These are phyloP conservation scores for Trilocha varians DNA, from an alignment of 2,888 invertebrate genomes.

Conservation along the genomic window DNA sequence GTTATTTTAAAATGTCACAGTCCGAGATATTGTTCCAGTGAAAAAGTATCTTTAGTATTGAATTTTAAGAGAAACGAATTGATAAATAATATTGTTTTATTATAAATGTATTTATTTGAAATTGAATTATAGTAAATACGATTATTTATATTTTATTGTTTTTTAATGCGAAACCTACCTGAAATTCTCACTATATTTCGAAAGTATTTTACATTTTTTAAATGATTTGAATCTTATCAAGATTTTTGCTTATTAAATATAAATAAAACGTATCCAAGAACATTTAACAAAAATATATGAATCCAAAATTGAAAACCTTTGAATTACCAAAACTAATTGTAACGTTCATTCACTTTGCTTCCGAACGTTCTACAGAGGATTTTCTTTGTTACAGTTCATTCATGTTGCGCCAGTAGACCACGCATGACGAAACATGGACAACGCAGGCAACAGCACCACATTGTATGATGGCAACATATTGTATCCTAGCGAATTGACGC, in stretches of 20 bases:
- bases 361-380: neutral
- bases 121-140: too few species aligned
- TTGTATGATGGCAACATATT: slow-evolving; percentile 43
- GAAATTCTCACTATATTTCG: neutral
- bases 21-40: too few species aligned
- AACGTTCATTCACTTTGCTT: neutral
- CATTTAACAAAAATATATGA: too few species aligned
- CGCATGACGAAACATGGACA: slow-evolving; percentile 67
- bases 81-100: too few species aligned
- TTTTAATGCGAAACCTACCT: neutral
- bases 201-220: neutral
- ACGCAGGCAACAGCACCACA: slow-evolving; percentile 62
- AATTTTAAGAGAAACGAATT: too few species aligned
- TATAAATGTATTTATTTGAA: too few species aligned
- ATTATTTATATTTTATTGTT: too few species aligned
- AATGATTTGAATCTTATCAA: neutral
- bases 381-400: slow-evolving; percentile 44
- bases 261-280: too few species aligned
- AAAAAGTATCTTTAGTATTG: too few species aligned
- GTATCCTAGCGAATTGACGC: slow-evolving; percentile 30
- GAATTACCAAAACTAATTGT: neutral
- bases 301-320: too few species aligned
- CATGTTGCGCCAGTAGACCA: slow-evolving; percentile 18
- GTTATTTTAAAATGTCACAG: too few species aligned
- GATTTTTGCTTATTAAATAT: too few species aligned